Conservation (phyloP, 53 echinoderm and acorn worm genomes). For the Hippasteria phrygiana region DNA sequence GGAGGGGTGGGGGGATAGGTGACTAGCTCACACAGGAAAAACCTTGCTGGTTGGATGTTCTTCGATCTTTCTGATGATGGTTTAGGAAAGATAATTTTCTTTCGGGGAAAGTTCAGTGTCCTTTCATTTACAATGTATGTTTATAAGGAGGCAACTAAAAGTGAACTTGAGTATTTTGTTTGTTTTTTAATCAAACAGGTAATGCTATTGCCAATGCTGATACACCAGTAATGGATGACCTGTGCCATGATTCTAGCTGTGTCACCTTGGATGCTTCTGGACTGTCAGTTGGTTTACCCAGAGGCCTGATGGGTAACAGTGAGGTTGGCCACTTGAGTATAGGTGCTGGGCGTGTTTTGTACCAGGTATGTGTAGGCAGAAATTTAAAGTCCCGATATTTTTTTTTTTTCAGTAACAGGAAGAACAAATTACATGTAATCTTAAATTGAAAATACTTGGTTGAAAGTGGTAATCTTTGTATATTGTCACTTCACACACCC, state of each 20-base stretch:
- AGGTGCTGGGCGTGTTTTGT: conserved; percentile 90
- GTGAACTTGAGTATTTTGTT: neutral
- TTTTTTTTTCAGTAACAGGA: neutral
- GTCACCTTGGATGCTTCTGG: conserved; percentile 95
- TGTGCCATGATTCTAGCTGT: conserved; percentile 66
- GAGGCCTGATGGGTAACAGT: conserved; percentile 98
- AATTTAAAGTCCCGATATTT: neutral
- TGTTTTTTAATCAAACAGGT: conserved; percentile 48
- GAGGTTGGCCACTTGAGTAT: conserved; percentile 98
- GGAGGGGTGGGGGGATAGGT: too few species aligned
- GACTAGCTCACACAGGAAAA: too few species aligned
- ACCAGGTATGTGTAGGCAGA: conserved; percentile 70
- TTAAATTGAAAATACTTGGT: too few species aligned
- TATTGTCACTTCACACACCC: too few species aligned
- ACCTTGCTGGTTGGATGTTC: neutral
- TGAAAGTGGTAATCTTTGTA: too few species aligned
- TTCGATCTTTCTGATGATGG: too few species aligned
- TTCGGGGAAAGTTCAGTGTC: too few species aligned
- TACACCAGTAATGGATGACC: conserved; percentile 92
- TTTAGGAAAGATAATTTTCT: too few species aligned
- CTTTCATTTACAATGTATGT: too few species aligned
- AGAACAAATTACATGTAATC: too few species aligned
- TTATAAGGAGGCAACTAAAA: neutral
- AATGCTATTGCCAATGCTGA: conserved; percentile 96
- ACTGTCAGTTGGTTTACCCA: conserved; percentile 91